Evolutionary conservation across 2,113 vertebrate genomes (phyloP).

Genomic region (Odocoileus virginianus): DNA sequence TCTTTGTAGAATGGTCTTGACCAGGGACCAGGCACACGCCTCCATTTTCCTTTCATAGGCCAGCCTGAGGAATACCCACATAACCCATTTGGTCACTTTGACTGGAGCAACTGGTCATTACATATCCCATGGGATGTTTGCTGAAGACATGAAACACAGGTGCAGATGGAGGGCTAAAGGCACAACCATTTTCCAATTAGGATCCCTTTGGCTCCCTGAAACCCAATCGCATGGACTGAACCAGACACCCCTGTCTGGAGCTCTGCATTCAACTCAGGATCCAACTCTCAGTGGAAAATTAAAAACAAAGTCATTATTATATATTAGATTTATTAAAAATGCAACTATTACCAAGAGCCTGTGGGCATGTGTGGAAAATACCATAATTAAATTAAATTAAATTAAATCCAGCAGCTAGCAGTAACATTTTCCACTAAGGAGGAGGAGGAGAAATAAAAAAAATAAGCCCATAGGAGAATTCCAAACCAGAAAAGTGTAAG

Average conservation of each 20-base stretch:
- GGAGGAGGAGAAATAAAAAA: conserved; percentile 45
- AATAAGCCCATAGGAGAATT: conserved; percentile 59
- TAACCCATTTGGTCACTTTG: not conserved
- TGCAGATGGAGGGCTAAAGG: not conserved
- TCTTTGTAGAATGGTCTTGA: not conserved
- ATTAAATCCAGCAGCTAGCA: conserved; percentile 76
- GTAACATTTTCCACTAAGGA: conserved; percentile 76
- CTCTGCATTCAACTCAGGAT: conserved; percentile 52
- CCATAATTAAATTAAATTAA: conserved; percentile 75
- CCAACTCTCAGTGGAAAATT: conserved; percentile 75
- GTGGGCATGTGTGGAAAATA: conserved; percentile 76
- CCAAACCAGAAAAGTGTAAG: conserved; percentile 59
- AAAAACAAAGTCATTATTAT: conserved; percentile 79
- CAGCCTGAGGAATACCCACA: not conserved
- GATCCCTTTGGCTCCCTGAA: conserved; percentile 45
- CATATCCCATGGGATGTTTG: not conserved
- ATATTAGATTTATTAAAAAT: conserved; percentile 78
- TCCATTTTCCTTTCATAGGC: not conserved
- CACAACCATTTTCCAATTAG: conserved; percentile 35
- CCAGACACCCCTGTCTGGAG: conserved; percentile 68
- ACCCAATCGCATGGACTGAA: not conserved
- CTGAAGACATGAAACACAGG: conserved; percentile 48
- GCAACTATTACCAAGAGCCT: conserved; percentile 72
- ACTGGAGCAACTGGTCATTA: not conserved
- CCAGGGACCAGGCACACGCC: not conserved